A percentile compares a stretch with the other conserved stretches of the same genome.
Conservation (phyloP, 2,113 vertebrate species). For the Pungitius pungitius region DNA sequence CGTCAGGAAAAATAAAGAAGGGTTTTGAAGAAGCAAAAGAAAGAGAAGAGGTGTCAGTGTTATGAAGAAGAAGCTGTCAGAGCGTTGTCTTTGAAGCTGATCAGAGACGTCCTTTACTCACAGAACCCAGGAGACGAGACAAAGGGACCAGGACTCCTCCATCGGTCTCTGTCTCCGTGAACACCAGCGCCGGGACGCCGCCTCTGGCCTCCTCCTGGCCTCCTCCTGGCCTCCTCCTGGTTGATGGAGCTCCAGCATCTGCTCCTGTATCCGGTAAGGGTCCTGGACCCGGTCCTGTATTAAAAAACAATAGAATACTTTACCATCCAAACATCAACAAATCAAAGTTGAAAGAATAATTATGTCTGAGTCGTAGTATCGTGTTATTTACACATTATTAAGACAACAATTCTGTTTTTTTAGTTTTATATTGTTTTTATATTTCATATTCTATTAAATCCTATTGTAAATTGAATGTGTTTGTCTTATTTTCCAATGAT, state of each 20-base stretch:
- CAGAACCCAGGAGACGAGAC: conserved; percentile 56
- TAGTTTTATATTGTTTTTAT: too few species aligned
- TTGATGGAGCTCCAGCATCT: background rate
- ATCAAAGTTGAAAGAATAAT: too few species aligned
- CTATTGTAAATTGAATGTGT: too few species aligned
- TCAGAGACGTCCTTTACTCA: conserved; percentile 74
- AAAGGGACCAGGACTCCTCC: background rate
- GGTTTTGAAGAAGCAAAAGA: conserved; percentile 53
- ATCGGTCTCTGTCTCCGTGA: conserved; percentile 51
- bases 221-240: conserved; percentile 54
- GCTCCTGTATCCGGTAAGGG: too few species aligned
- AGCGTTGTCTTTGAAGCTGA: conserved; percentile 64
- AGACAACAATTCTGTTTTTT: too few species aligned
- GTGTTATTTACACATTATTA: too few species aligned
- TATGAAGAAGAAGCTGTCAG: conserved; percentile 64
- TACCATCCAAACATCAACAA: too few species aligned
- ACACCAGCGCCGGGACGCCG: conserved; percentile 49
- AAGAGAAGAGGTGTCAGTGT: conserved; percentile 20
- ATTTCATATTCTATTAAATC: too few species aligned
- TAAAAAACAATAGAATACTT: too few species aligned
- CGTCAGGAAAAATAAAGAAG: conserved; percentile 30
- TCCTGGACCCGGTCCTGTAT: too few species aligned
- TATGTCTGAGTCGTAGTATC: too few species aligned
- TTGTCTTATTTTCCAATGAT: too few species aligned
- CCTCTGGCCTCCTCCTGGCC: conserved; percentile 43